Percentiles rank a stretch among this genome's conserved stretches.
These are phyloP conservation scores for Parnassius smintheus DNA, from an alignment of 2,888 invertebrate species.

Conservation along the genomic window DNA sequence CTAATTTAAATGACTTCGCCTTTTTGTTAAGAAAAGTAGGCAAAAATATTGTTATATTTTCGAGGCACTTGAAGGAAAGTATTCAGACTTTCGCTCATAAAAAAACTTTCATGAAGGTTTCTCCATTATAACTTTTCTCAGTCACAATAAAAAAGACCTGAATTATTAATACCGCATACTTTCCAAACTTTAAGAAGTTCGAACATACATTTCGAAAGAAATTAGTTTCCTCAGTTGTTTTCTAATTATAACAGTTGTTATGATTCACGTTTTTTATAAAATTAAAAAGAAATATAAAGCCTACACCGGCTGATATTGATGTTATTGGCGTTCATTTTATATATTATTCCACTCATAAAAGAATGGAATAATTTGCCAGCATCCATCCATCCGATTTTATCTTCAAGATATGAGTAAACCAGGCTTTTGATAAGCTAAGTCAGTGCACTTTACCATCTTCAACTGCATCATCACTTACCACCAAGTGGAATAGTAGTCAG, in stretches of 20 bases:
- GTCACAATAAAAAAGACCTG: slow-evolving; percentile 17
- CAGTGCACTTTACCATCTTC: too few species aligned
- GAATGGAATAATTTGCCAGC: too few species aligned
- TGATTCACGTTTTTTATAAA: too few species aligned
- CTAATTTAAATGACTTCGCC: not conserved
- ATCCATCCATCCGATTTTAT: too few species aligned
- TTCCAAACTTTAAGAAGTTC: slow-evolving; percentile 9
- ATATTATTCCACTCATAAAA: too few species aligned
- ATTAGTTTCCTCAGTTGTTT: slow-evolving; percentile 8
- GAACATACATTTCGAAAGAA: slow-evolving; percentile 7
- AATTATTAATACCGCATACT: slow-evolving; percentile 18
- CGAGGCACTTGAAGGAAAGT: not conserved
- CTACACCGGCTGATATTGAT: too few species aligned
- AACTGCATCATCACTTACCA: too few species aligned
- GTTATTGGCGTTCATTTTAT: too few species aligned
- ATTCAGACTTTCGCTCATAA: not conserved
- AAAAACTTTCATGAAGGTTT: slow-evolving; percentile 7
- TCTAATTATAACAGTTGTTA: not conserved
- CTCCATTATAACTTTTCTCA: slow-evolving; percentile 6
- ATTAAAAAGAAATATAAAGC: too few species aligned
- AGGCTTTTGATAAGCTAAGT: too few species aligned
- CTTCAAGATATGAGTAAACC: too few species aligned
- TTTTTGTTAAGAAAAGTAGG: not conserved
- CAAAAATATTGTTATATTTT: slow-evolving; percentile 10
- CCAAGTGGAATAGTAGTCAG: too few species aligned